Conservation (phyloP, 1,140 invertebrate species). For the Leptopilina boulardi region DNA sequence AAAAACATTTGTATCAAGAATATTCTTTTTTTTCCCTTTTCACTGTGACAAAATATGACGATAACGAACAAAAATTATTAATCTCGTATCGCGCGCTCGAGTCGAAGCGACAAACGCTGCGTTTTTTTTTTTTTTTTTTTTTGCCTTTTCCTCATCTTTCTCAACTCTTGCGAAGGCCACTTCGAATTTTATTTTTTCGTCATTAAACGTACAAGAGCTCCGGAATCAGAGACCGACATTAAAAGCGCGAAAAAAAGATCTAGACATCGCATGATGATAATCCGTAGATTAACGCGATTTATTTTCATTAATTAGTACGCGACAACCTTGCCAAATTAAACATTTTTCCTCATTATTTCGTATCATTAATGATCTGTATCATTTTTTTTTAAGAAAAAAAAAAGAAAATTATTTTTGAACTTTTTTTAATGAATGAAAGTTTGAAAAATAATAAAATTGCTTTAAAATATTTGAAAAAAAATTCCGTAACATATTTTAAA, state of each 20-base stretch:
- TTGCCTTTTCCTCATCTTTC: conserved; percentile 56
- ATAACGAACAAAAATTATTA: conserved; percentile 56
- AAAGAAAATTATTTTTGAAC: neutral
- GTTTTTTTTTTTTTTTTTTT: too few species aligned
- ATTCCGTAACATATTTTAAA: too few species aligned
- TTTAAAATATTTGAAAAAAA: too few species aligned
- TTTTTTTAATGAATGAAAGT: too few species aligned
- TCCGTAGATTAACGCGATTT: conserved; percentile 5
- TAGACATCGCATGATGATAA: conserved; percentile 27
- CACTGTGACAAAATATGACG: conserved; percentile 50
- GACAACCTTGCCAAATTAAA: conserved; percentile 49
- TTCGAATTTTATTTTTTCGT: conserved; percentile 68
- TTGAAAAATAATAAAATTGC: too few species aligned
- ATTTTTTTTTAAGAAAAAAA: neutral
- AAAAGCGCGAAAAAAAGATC: conserved; percentile 50
- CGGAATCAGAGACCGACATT: conserved; percentile 58
- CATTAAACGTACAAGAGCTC: conserved; percentile 70
- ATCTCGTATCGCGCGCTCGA: conserved; percentile 58
- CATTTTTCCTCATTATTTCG: conserved; percentile 33
- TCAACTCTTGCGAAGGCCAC: conserved; percentile 70
- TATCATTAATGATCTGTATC: neutral
- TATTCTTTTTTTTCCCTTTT: conserved; percentile 65
- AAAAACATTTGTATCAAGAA: conserved; percentile 76
- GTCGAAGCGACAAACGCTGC: conserved; percentile 23
- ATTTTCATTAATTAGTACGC: conserved; percentile 56